Base-by-base conservation (phyloP, 2,113 vertebrate species). In the Engystomops pustulosus region DNA sequence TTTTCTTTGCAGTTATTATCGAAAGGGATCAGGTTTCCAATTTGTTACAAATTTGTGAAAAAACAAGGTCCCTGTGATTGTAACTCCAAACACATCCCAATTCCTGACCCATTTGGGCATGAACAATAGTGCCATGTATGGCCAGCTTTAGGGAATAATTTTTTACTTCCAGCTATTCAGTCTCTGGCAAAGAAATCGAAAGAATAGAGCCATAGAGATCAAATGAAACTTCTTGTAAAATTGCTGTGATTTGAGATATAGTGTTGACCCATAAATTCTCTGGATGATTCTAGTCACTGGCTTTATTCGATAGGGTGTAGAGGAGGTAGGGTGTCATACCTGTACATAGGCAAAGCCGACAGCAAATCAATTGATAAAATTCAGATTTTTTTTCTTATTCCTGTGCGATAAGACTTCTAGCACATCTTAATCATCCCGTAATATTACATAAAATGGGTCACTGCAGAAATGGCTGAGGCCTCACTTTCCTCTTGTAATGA, bases 181-280 rank as follows among this genome's bases (percentile, higher is more conserved):
- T 58, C 53, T 23, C n/a, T 58, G n/a, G 2, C 25, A 30, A 30
- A 62, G 58, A 62, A 62, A 62, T 62, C 27, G 14, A 30, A 30
- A 30, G 58, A 62, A 62, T 62, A 30, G 58, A 30, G 58, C 25
- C 11, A 30, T 60, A 12, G 55, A 60, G 55, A 53, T 58, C 53
- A 25, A 58, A 58, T 58, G n/a, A 58, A 23, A 58, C 27, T 27
- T 30, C 25, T 62, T 62, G 58, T 62, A 62, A 62, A 62, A 62
- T 62, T 14, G 27, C 58, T 27, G 58, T 30, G 25, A 30, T 30
- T 60, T 60, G 23, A 60, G 55, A 60, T 60, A 12, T 27, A 60
- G 10, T 60, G 55, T 60, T 60, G 23, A 60, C 55, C 55, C 55
- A 60, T 11, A 25, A 23, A 60, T 1, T 30, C 27, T 62, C 27